Evolutionary conservation across 2,888 invertebrate genomes (phyloP).

Genomic region (Thyatira batis): DNA sequence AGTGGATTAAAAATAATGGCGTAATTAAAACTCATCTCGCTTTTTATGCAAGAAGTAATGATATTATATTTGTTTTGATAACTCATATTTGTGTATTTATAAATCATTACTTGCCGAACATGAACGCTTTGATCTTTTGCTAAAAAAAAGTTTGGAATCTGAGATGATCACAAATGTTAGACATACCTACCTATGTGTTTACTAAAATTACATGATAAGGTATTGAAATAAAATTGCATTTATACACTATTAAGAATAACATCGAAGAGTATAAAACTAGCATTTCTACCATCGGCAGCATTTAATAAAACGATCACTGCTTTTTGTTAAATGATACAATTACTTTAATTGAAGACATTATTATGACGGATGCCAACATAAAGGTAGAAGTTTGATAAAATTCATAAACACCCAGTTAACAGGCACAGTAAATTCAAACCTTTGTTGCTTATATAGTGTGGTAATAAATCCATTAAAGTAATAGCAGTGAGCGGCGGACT

Average conservation of each 20-base stretch:
- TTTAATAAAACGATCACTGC: neutral
- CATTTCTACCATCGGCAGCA: neutral
- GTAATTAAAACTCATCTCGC: constrained; percentile 73
- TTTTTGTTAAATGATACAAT: neutral
- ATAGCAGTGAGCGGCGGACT: constrained; percentile 56
- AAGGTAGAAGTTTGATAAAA: neutral
- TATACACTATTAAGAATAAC: too few relatives aligned
- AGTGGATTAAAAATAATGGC: constrained; percentile 76
- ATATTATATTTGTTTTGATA: constrained; percentile 44
- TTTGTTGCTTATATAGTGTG: constrained; percentile 52
- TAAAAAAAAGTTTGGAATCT: too few relatives aligned
- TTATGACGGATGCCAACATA: neutral
- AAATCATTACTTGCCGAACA: constrained; percentile 22
- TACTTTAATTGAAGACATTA: neutral
- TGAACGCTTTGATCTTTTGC: too few relatives aligned
- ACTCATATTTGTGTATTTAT: constrained; percentile 28
- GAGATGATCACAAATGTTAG: neutral
- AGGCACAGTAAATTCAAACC: constrained; percentile 54
- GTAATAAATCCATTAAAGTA: constrained; percentile 73
- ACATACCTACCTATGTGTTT: too few relatives aligned
- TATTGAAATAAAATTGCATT: too few relatives aligned
- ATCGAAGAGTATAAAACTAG: neutral
- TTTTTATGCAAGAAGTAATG: constrained; percentile 52
- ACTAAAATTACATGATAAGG: too few relatives aligned
- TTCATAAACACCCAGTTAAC: constrained; percentile 38